These are phyloP conservation scores for Peromyscus nudipes DNA, from an alignment of 2,797 vertebrate species.

Conservation along the genomic window DNA sequence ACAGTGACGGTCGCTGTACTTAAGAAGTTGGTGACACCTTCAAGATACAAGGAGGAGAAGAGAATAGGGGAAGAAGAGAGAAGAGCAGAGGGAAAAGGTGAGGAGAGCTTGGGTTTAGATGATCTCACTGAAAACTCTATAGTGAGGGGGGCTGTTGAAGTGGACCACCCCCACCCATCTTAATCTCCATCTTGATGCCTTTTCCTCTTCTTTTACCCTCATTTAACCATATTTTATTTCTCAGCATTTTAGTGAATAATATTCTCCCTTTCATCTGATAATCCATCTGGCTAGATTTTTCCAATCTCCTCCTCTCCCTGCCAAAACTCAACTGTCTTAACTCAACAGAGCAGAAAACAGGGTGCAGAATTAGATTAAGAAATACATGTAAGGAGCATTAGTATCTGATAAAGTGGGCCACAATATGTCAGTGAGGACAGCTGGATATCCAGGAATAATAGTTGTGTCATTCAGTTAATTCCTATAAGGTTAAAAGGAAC, in stretches of 20 bases:
- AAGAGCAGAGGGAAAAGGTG: neutral
- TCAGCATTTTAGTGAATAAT: neutral
- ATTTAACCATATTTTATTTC: neutral
- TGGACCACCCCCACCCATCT: accelerated
- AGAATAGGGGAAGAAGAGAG: neutral
- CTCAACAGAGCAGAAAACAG: neutral
- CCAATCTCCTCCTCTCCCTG: neutral
- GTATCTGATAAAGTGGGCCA: neutral
- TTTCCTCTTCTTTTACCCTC: neutral
- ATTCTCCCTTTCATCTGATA: neutral
- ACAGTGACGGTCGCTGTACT: neutral
- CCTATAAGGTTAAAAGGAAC: neutral
- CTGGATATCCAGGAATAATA: neutral
- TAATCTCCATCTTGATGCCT: neutral
- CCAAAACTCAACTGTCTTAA: neutral
- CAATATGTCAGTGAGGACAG: neutral
- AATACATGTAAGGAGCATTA: neutral
- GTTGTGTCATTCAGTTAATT: neutral
- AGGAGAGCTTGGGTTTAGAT: neutral
- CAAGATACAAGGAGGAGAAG: neutral
- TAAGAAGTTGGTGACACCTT: neutral
- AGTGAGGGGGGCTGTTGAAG: neutral
- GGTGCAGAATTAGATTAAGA: neutral
- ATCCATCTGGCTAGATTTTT: neutral
- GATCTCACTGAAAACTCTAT: neutral